Percentiles rank a stretch among this genome's conserved stretches.
Conservation (phyloP, 2,797 vertebrate species). For the Holocentrus rufus region DNA sequence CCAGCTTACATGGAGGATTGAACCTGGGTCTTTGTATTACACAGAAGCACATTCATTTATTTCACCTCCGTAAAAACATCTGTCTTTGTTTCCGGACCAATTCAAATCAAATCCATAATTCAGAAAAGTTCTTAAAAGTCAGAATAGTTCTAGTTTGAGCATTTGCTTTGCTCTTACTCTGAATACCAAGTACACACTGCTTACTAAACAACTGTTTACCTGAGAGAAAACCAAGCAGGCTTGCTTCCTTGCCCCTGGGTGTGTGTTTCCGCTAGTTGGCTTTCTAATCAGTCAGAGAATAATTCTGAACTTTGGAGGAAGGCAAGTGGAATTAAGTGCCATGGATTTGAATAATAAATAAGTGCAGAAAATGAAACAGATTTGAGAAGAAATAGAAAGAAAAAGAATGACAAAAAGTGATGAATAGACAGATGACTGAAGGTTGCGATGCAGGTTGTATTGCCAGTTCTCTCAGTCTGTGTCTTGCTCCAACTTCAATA, state of each 20-base stretch:
- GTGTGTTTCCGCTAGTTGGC: slow-evolving; percentile 19
- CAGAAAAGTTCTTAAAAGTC: neutral
- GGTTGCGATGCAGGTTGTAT: neutral
- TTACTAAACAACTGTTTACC: slow-evolving; percentile 28
- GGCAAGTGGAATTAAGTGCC: slow-evolving; percentile 23
- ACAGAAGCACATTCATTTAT: neutral
- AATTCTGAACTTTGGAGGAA: neutral
- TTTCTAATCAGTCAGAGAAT: slow-evolving; percentile 35
- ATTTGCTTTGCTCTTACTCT: slow-evolving; percentile 23
- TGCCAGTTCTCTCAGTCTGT: neutral
- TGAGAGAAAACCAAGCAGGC: neutral
- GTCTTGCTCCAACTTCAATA: too few species aligned
- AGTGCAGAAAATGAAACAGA: slow-evolving; percentile 1
- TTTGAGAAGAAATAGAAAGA: neutral
- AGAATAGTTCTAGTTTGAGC: slow-evolving; percentile 6
- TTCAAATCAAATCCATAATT: too few species aligned
- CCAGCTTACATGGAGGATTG: too few species aligned
- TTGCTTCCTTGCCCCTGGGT: slow-evolving; percentile 28
- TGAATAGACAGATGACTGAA: slow-evolving; percentile 9
- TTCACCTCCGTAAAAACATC: neutral
- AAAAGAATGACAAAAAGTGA: slow-evolving; percentile 1
- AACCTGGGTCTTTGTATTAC: too few species aligned
- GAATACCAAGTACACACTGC: slow-evolving; percentile 33
- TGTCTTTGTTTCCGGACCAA: too few species aligned
- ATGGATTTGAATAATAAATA: slow-evolving; percentile 32